Base-by-base conservation (phyloP, 2,888 invertebrate species). In the Drosophila mercatorum region DNA sequence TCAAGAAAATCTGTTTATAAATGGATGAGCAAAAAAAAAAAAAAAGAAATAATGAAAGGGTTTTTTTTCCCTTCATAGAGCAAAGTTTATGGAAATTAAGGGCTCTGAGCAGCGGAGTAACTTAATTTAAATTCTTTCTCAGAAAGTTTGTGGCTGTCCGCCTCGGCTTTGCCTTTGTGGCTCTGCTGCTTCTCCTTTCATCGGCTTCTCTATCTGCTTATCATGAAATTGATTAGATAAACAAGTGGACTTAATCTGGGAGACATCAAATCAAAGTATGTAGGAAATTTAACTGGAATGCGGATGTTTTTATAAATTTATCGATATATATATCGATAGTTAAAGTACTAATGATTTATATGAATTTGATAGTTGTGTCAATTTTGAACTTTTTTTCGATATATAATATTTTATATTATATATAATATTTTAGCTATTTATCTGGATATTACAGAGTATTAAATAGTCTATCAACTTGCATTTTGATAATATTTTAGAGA, bases 1-100 rank as follows among this genome's bases (percentile, higher is more conserved):
- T 11, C 5, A 43, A 38, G 58, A 55, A 55, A 57, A 57, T 57
- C 44, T 44, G 57, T 22, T 22, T 36, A 34, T 14, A 44, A 57
- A 34, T 46, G 44, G 41, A 40, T 17, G 26, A 22, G 22, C 22
- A 22, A 22, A 22, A 22, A 22, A 22, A 22, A 22, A 26, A 43
- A 5, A 44, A 44, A 7, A 46, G 38, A 10, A 28, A 26, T 17
- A 55, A 38, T 26, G n/a, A 55, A 41, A 28, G 26, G 55, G n/a
- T 41, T 55, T 41, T 55, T 55, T 55, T 55, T 55, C 2, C 28
- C 28, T 28, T 22, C 6, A n/a, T 5, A 14, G 17, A n/a, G 55
- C 55, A 38, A 55, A 55, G n/a, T 55, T 41, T 55, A 41, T 41
- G 26, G 41, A 55, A 55, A 31, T 55, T 17, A 11, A 7, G 11